phyloP scores from a whole-genome alignment of 1,140 invertebrate genomes.

The Aphelinus certus region DNA sequence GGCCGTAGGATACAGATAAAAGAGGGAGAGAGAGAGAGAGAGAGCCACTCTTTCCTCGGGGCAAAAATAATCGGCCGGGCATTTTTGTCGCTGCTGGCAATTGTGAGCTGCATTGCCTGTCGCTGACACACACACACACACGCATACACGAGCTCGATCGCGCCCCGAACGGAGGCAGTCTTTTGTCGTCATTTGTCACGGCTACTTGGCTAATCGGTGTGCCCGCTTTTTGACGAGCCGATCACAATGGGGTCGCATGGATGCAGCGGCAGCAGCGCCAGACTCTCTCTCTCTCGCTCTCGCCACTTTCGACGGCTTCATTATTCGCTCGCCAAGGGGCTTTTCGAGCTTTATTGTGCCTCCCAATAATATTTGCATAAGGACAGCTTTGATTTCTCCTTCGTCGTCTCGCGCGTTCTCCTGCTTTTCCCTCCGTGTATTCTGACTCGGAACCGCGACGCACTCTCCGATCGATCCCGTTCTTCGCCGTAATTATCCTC shows the following conservation, averaged over 20 bases:
- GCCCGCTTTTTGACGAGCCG: no score
- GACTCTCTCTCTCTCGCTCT: no score
- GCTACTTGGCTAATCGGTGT: conserved; percentile 22
- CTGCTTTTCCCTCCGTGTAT: no score
- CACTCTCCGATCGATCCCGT: background rate
- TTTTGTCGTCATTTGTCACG: conserved; percentile 38
- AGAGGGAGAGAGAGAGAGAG: background rate
- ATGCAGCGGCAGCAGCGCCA: no score
- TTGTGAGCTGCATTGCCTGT: conserved; percentile 21
- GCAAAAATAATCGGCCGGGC: conserved; percentile 30
- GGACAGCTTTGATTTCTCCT: conserved; percentile 18
- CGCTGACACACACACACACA: conserved; percentile 9
- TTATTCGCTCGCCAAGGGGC: background rate
- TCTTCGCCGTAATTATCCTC: background rate
- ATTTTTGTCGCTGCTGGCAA: background rate
- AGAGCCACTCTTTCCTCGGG: background rate
- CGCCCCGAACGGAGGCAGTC: conserved; percentile 10
- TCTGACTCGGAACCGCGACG: no score
- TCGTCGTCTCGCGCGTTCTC: background rate
- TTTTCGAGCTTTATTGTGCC: conserved; percentile 14
- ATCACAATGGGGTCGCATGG: no score
- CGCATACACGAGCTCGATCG: conserved; percentile 1
- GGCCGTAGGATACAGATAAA: background rate
- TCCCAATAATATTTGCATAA: conserved; percentile 29
- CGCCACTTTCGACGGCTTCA: no score